phyloP scores from a whole-genome alignment of 2,797 vertebrate species.

The Etheostoma perlongum region DNA sequence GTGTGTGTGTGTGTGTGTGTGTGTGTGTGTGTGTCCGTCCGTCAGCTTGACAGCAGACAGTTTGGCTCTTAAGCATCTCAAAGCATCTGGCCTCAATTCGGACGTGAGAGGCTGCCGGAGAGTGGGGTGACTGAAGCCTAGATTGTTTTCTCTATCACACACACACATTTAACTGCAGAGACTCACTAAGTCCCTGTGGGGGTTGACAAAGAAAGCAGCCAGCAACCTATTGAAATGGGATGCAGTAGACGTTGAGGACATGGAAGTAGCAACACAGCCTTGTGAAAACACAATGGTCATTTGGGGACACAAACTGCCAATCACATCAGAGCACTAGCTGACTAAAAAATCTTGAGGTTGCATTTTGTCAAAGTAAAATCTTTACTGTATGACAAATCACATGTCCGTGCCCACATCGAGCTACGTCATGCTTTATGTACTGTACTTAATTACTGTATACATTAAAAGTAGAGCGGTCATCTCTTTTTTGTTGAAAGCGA shows the following conservation, averaged over 20 bases:
- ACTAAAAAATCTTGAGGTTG: constrained; percentile 9
- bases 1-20: too few relatives aligned
- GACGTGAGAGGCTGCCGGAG: constrained; percentile 55
- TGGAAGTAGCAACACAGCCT: constrained; percentile 42
- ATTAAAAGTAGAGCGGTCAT: neutral
- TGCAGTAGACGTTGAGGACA: constrained; percentile 50
- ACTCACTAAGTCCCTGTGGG: constrained; percentile 51
- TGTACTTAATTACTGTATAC: neutral
- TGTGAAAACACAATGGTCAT: constrained; percentile 57
- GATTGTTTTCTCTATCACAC: constrained; percentile 31
- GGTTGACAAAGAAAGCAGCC: constrained; percentile 65
- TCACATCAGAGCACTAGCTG: constrained; percentile 21
- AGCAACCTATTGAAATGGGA: constrained; percentile 56
- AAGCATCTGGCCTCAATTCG: constrained; percentile 83
- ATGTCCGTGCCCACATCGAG: neutral
- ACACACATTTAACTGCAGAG: constrained; percentile 36
- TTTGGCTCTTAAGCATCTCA: constrained; percentile 83
- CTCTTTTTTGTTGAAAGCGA: neutral
- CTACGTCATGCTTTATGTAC: neutral
- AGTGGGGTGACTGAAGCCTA: constrained; percentile 41
- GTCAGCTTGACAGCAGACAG: constrained; percentile 67
- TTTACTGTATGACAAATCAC: constrained; percentile 8
- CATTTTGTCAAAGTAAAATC: constrained; percentile 19
- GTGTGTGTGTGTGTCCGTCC: neutral
- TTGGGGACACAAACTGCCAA: constrained; percentile 64